Percentiles rank a stretch among this genome's conserved stretches.
phyloP scores from a whole-genome alignment of 2,797 vertebrate genomes.

The Tenualosa thibaudeaui region DNA sequence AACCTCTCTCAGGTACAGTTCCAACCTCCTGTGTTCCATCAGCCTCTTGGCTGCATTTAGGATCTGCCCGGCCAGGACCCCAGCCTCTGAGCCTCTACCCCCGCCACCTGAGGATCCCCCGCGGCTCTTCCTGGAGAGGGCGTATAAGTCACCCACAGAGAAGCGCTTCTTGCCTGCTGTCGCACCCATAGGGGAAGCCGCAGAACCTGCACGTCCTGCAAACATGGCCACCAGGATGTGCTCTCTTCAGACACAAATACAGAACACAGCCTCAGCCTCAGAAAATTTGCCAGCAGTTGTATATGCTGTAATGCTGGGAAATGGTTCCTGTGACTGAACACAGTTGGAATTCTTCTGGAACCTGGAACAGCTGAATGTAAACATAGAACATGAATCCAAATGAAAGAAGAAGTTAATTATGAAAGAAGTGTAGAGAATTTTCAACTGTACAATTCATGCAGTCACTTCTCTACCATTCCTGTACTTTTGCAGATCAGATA shows the following conservation, averaged over 20 bases:
- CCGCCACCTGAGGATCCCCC: not conserved
- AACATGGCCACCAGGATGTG: not conserved
- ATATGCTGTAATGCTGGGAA: not conserved
- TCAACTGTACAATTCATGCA: not conserved
- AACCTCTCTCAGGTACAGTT: slow-evolving; percentile 64
- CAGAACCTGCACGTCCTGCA: not conserved
- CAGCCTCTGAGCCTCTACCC: not conserved
- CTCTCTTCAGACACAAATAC: slow-evolving; percentile 29
- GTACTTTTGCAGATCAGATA: not conserved
- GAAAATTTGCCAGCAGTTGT: not conserved
- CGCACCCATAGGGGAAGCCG: not conserved
- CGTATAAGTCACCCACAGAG: not conserved
- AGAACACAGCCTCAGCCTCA: not conserved
- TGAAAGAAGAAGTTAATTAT: not conserved
- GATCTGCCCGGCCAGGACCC: not conserved
- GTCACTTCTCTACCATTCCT: not conserved
- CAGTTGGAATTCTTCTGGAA: not conserved
- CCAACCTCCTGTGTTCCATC: slow-evolving; percentile 63
- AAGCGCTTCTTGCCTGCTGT: slow-evolving; percentile 5
- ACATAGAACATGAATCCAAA: not conserved
- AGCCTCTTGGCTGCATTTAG: slow-evolving; percentile 51
- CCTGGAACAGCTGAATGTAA: not conserved
- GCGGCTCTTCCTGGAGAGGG: slow-evolving; percentile 12
- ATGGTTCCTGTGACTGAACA: not conserved
- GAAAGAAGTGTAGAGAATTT: not conserved